A percentile compares a stretch with the other conserved stretches of the same genome.
Evolutionary conservation across 92 coral and sea anemone species (phyloP).

Genomic region (Virgularia gustaviana): DNA sequence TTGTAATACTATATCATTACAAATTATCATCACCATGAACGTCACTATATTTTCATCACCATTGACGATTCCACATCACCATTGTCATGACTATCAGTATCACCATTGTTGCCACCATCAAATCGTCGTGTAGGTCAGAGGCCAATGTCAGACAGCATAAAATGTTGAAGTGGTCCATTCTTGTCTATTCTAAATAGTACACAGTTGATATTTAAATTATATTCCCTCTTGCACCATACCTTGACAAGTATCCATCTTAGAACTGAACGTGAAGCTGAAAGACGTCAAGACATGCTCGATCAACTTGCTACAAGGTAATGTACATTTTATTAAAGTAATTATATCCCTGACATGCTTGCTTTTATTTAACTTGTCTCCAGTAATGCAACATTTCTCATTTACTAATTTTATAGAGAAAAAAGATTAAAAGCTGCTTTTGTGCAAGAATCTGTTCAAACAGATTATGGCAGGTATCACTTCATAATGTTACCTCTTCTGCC

Average conservation of each 20-base stretch:
- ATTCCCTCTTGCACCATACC: not conserved
- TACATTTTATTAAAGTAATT: too few species aligned
- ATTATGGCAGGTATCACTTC: slow-evolving; percentile 80
- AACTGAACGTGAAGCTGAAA: slow-evolving; percentile 85
- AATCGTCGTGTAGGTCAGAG: too few species aligned
- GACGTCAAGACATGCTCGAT: slow-evolving; percentile 88
- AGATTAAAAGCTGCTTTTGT: slow-evolving; percentile 78
- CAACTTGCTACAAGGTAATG: slow-evolving; percentile 87
- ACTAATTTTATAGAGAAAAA: slow-evolving; percentile 57
- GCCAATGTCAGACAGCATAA: not conserved
- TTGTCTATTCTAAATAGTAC: too few species aligned
- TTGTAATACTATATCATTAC: too few species aligned
- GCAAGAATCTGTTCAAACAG: slow-evolving; percentile 65
- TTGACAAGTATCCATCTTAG: slow-evolving; percentile 43
- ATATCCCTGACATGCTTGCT: too few species aligned
- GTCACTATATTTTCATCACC: too few species aligned
- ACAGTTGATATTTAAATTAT: slow-evolving; percentile 21
- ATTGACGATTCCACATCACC: too few species aligned
- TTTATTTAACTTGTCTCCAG: not conserved
- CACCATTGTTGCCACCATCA: too few species aligned
- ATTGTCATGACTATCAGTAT: too few species aligned
- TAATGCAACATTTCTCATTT: not conserved
- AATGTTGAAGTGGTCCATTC: too few species aligned
- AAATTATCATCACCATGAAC: too few species aligned
- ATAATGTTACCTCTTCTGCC: slow-evolving; percentile 18